Base-by-base conservation (phyloP, 2,797 vertebrate species). In the Psittacula derbiana region DNA sequence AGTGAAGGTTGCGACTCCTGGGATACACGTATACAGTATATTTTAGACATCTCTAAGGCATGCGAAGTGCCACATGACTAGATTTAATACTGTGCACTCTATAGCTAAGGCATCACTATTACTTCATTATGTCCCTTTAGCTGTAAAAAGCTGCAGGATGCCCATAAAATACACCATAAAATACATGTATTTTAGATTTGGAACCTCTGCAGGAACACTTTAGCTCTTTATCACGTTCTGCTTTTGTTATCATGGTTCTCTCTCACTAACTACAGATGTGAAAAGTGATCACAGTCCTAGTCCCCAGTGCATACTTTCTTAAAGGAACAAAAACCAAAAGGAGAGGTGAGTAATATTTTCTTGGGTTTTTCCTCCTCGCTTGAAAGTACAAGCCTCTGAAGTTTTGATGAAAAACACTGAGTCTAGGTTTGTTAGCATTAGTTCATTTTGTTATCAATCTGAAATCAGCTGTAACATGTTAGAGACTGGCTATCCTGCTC, bases 401-500 rank as follows among this genome's bases (percentile, higher is more conserved):
- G 5, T 13, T 89, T 50, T 80, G 2, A 84, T 53, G 31, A 70
- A 72, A 91, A 53, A 2, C 33, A 74, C 14, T 27, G 58, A 85
- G 49, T 46, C 46, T 89, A 89, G 53, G 57, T 88, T 85, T 79
- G 86, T 95, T 94, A 95, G 83, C 81, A 81, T 92, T 90, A 93
- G 78, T 80, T 92, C 50, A 41, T 70, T 88, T 70, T 66, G 76
- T 23, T 92, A 80, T 65, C 66, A 28, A 73, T 71, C 62, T 88
- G 62, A 69, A 83, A 73, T 72, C 44, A 95, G 23, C 55, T 74
- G 1, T 31, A 73, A 92, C 52, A 57, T 49, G 60, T 96, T 96
- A 96, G 91, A 91, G 25, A 93, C 86, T 92, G 73, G 53, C 93
- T 96, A 80, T 33, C 83, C 93, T 96, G 88, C 64, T 81, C 38